Percentiles rank a stretch among this genome's conserved stretches.
These are phyloP conservation scores for Dryocosmus kuriphilus DNA, from an alignment of 2,888 invertebrate genomes.

Conservation along the genomic window DNA sequence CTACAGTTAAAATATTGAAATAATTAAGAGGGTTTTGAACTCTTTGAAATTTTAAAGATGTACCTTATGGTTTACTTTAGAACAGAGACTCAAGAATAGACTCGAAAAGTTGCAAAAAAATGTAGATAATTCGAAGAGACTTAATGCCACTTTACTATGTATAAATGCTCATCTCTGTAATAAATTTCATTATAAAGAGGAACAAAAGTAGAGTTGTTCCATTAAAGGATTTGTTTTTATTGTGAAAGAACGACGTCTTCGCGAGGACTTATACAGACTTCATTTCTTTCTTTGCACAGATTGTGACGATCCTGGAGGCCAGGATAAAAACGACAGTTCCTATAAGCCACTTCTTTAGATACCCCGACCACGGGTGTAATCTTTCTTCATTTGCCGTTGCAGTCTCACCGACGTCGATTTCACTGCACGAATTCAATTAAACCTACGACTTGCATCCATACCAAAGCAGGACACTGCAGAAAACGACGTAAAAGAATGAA, in stretches of 20 bases:
- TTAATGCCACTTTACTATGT: not conserved
- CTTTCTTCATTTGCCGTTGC: slow-evolving; percentile 58
- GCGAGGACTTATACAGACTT: not conserved
- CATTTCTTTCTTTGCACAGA: slow-evolving; percentile 20
- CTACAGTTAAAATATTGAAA: not conserved
- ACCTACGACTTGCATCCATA: slow-evolving; percentile 40
- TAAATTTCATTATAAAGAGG: not conserved
- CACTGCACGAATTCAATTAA: slow-evolving; percentile 49
- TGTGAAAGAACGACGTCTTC: slow-evolving; percentile 9
- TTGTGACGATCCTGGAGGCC: slow-evolving; percentile 19
- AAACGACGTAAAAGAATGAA: slow-evolving; percentile 13
- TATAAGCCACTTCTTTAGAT: slow-evolving; percentile 37
- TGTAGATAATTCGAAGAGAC: not conserved
- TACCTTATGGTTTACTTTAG: too few species aligned
- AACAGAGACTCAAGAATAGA: too few species aligned
- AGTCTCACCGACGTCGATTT: slow-evolving; percentile 42
- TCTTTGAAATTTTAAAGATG: not conserved
- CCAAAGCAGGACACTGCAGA: slow-evolving; percentile 44
- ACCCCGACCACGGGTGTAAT: slow-evolving; percentile 42
- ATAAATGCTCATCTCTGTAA: not conserved
- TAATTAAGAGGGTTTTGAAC: not conserved
- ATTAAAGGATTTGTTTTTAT: not conserved
- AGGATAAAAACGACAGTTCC: slow-evolving; percentile 26
- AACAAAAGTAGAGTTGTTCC: not conserved
- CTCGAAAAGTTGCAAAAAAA: not conserved